Evolutionary conservation across 1,140 invertebrate species (phyloP).

Genomic region (Maconellicoccus hirsutus): DNA sequence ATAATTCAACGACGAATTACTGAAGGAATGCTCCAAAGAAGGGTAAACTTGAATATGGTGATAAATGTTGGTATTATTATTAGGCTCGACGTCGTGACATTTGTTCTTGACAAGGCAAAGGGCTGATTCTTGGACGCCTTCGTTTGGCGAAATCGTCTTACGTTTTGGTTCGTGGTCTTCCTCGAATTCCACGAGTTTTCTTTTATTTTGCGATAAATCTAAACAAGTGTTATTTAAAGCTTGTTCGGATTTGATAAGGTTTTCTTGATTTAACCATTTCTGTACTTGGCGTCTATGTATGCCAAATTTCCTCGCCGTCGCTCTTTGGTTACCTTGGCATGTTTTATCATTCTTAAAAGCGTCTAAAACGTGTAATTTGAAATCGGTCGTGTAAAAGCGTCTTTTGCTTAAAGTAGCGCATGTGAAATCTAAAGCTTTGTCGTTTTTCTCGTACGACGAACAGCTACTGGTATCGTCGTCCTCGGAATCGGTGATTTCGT

Average conservation of each 20-base stretch:
- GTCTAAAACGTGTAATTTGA: conserved; percentile 42
- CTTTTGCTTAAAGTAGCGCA: conserved; percentile 34
- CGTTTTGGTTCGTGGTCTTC: conserved; percentile 18
- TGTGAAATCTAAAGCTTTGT: conserved; percentile 32
- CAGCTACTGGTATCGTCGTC: conserved; percentile 28
- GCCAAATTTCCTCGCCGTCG: conserved; percentile 48
- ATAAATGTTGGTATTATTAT: conserved; percentile 11
- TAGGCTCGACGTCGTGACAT: conserved; percentile 10
- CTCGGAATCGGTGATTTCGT: conserved; percentile 28
- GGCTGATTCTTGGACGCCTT: conserved; percentile 30
- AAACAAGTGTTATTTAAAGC: conserved; percentile 19
- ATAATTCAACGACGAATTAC: conserved; percentile 13
- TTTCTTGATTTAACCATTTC: conserved; percentile 47
- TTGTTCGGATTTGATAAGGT: conserved; percentile 30
- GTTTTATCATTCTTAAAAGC: conserved; percentile 40
- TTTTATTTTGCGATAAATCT: conserved; percentile 26
- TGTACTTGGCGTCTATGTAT: conserved; percentile 51
- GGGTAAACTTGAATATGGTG: neutral
- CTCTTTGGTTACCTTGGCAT: conserved; percentile 46
- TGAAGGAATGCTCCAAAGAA: conserved; percentile 11
- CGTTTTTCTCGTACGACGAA: conserved; percentile 25
- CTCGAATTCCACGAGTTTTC: conserved; percentile 21
- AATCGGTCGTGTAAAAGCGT: conserved; percentile 40
- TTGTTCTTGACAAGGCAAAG: conserved; percentile 31
- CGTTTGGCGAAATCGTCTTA: neutral